phyloP scores from a whole-genome alignment of 30 jellyfish, hydroid and myxozoan genomes.

The Rhopilema esculentum region DNA sequence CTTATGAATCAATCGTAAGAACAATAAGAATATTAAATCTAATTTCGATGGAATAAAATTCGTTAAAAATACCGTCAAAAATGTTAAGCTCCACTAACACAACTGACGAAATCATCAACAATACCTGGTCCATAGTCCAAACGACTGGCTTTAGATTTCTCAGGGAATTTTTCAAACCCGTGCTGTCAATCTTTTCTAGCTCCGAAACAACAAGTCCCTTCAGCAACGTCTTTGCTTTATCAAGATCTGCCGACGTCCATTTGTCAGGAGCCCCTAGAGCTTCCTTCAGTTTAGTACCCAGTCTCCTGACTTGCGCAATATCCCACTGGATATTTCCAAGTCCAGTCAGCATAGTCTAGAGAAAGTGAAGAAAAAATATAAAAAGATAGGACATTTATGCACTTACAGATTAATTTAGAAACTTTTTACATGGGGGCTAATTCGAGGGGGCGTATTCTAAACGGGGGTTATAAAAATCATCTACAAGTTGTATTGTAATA shows the following conservation, averaged over 20 bases:
- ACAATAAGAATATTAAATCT: too few species aligned
- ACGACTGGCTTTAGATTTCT: constrained; percentile 35
- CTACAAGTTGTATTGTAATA: too few species aligned
- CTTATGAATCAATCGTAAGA: too few species aligned
- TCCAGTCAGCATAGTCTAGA: constrained; percentile 37
- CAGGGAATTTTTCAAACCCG: constrained; percentile 29
- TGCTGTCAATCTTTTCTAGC: constrained; percentile 46
- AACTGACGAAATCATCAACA: neutral
- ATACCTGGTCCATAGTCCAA: constrained; percentile 83
- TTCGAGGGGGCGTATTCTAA: too few species aligned
- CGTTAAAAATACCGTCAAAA: neutral
- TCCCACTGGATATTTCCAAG: constrained; percentile 67
- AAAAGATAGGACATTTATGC: too few species aligned
- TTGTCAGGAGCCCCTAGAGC: constrained; percentile 67
- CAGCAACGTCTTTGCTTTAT: constrained; percentile 33
- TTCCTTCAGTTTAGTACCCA: constrained; percentile 31
- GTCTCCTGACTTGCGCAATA: constrained; percentile 56
- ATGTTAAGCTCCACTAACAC: neutral
- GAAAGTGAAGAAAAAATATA: neutral
- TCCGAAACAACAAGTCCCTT: constrained; percentile 57
- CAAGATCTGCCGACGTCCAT: constrained; percentile 57
- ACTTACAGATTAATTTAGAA: too few species aligned
- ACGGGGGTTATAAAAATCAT: too few species aligned
- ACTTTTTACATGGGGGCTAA: neutral
- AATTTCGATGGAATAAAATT: too few species aligned